Evolutionary conservation across 2,113 vertebrate species (phyloP).

Genomic region (Osmerus eperlanus): DNA sequence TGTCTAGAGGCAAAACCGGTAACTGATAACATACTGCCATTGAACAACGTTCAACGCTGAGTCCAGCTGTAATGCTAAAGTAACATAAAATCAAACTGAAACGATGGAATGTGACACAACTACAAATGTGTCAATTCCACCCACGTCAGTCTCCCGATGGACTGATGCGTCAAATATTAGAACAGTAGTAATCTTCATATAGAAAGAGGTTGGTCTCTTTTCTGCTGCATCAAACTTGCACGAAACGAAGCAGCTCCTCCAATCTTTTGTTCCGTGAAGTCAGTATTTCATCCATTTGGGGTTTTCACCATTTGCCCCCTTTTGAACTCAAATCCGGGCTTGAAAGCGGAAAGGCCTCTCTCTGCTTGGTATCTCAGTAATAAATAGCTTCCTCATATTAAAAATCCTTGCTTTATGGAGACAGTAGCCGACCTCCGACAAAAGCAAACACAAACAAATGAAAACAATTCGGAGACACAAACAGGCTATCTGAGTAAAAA

Average conservation of each 20-base stretch:
- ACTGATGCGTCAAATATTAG: not conserved
- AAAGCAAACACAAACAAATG: conserved; percentile 42
- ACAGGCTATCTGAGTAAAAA: conserved; percentile 1
- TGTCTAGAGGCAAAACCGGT: conserved; percentile 87
- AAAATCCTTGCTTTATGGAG: conserved; percentile 11
- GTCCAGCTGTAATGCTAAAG: conserved; percentile 33
- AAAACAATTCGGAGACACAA: conserved; percentile 14
- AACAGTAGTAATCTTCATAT: not conserved
- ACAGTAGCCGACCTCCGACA: not conserved
- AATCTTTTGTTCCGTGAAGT: conserved; percentile 25
- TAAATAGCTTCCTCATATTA: conserved; percentile 39
- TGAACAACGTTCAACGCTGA: conserved; percentile 52
- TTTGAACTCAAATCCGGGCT: conserved; percentile 38
- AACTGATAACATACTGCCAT: conserved; percentile 87
- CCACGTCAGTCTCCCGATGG: not conserved
- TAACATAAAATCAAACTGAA: conserved; percentile 13
- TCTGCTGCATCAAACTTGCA: conserved; percentile 23
- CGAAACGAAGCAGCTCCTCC: conserved; percentile 14
- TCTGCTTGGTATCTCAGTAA: conserved; percentile 39
- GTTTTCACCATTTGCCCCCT: conserved; percentile 18
- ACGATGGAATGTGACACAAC: not conserved
- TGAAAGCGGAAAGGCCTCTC: conserved; percentile 47
- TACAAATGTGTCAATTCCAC: conserved; percentile 1
- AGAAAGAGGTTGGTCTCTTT: not conserved
- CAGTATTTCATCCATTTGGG: conserved; percentile 42